Percentiles rank a stretch among this genome's conserved stretches.
Evolutionary conservation across 2,113 vertebrate species (phyloP).

Genomic region (Pica pica): DNA sequence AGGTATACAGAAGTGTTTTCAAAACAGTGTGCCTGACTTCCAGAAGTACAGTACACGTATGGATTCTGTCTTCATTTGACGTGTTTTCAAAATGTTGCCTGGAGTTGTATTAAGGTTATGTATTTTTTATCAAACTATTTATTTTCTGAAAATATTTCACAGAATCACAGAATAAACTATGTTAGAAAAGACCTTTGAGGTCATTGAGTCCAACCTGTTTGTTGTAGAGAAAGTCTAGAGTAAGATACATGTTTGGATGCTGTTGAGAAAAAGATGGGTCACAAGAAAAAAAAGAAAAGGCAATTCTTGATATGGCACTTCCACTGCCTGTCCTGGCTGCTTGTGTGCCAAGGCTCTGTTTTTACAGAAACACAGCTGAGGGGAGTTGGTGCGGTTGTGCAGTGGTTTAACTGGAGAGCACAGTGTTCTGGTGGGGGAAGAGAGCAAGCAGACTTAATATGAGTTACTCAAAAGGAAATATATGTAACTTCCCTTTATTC

Average conservation of each 20-base stretch:
- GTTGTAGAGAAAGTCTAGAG: not conserved
- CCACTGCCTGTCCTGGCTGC: not conserved
- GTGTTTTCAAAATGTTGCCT: not conserved
- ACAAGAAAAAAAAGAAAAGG: not conserved
- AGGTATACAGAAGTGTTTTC: not conserved
- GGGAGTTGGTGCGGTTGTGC: not conserved
- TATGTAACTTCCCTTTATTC: slow-evolving; percentile 58
- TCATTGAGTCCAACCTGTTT: not conserved
- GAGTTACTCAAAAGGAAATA: slow-evolving; percentile 50
- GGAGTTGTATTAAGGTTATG: not conserved
- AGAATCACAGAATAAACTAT: not conserved
- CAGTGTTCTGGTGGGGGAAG: slow-evolving; percentile 31
- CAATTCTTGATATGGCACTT: not conserved
- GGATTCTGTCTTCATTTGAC: not conserved
- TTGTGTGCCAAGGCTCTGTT: not conserved
- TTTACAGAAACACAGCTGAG: not conserved
- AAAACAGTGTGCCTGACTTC: not conserved
- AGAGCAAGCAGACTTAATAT: slow-evolving; percentile 19
- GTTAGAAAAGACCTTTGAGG: not conserved
- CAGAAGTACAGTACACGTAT: not conserved
- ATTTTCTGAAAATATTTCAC: not conserved
- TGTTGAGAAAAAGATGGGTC: not conserved
- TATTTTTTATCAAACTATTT: not conserved
- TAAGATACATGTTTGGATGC: not conserved
- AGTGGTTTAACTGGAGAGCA: not conserved